These are phyloP conservation scores for Drosophila mercatorum DNA, from an alignment of 2,888 invertebrate species.

Conservation along the genomic window DNA sequence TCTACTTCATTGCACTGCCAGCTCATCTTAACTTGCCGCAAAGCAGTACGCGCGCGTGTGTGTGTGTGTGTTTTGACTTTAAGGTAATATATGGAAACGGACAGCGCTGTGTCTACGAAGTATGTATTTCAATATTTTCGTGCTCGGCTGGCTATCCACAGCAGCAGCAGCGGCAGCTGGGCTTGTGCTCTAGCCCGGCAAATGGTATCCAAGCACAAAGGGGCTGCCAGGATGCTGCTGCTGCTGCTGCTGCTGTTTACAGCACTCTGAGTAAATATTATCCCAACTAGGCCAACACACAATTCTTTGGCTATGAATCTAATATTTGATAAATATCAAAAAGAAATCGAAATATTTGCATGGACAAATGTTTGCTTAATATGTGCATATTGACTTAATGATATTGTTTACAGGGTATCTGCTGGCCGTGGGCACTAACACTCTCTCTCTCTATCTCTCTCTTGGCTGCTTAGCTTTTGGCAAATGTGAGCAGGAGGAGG, in stretches of 20 bases:
- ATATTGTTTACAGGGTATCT: conserved; percentile 17
- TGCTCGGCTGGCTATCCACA: conserved; percentile 38
- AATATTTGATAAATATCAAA: conserved; percentile 1
- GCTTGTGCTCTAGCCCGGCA: neutral
- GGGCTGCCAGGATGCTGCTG: neutral
- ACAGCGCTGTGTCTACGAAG: conserved; percentile 30
- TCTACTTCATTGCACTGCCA: conserved; percentile 62
- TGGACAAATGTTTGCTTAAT: neutral
- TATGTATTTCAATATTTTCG: conserved; percentile 58
- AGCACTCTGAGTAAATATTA: neutral
- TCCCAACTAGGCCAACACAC: neutral
- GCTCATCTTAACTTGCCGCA: conserved; percentile 55
- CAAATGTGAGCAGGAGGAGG: conserved; percentile 15
- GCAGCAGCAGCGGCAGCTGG: conserved; percentile 18
- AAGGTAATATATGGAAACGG: conserved; percentile 49
- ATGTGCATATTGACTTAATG: neutral
- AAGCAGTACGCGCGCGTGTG: neutral
- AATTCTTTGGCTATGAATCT: neutral
- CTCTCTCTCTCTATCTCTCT: neutral
- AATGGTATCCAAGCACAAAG: neutral
- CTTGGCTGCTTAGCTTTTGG: conserved; percentile 13
- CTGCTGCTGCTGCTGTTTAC: neutral
- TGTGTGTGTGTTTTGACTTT: conserved; percentile 44
- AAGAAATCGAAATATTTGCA: neutral
- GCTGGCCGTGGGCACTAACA: neutral